Evolutionary conservation across 2,888 invertebrate species (phyloP).

Genomic region (Cepaea hortensis): DNA sequence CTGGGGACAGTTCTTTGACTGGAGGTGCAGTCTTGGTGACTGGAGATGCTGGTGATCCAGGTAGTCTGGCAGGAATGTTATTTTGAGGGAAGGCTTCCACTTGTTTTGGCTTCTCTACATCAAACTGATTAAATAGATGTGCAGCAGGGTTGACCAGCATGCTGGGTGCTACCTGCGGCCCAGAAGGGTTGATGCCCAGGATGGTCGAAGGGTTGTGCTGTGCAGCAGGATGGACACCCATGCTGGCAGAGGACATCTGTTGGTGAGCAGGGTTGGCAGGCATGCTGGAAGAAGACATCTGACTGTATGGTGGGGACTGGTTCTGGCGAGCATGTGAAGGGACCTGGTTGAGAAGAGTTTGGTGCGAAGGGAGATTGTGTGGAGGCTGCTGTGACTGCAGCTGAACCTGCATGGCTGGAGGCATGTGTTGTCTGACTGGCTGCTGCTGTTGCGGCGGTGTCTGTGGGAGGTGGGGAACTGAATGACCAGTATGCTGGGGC

Average conservation of each 20-base stretch:
- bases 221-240: no score
- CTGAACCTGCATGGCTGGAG: not conserved
- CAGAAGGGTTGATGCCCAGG: no score
- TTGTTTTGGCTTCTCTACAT: not conserved
- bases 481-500: not conserved
- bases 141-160: not conserved
- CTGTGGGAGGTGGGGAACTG: constrained; percentile 4
- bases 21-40: not conserved
- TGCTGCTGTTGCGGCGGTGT: constrained; percentile 26
- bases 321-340: not conserved
- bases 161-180: no score
- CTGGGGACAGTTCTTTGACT: not conserved
- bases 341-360: no score
- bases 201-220: no score
- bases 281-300: not conserved
- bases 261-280: not conserved
- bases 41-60: not conserved
- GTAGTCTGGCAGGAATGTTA: constrained; percentile 29
- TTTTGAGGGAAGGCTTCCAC: not conserved
- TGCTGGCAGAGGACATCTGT: no score
- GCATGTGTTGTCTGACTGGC: constrained; percentile 20
- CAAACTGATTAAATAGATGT: not conserved
- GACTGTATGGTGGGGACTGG: not conserved
- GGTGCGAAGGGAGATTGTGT: not conserved
- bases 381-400: constrained; percentile 4